phyloP scores from a whole-genome alignment of 1,140 invertebrate genomes.

The Lutraria rhynchaena region DNA sequence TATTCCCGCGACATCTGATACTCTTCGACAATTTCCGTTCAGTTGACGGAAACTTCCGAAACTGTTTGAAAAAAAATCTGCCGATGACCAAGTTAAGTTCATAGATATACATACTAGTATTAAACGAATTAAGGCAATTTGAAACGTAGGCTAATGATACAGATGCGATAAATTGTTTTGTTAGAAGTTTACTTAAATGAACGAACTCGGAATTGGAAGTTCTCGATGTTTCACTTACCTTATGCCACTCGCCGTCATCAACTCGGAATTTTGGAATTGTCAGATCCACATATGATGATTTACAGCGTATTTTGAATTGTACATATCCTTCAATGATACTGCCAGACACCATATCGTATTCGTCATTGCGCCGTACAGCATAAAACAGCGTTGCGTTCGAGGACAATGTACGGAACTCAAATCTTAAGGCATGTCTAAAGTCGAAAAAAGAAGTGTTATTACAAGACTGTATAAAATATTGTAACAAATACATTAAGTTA shows the following conservation, averaged over 20 bases:
- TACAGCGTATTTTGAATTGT: conserved; percentile 56
- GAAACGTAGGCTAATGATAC: too few relatives aligned
- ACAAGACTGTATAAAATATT: too few relatives aligned
- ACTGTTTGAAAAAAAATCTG: too few relatives aligned
- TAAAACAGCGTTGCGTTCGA: conserved; percentile 52
- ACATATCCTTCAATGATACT: conserved; percentile 38
- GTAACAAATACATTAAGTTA: too few relatives aligned
- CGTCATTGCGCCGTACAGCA: conserved; percentile 40
- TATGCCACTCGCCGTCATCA: conserved; percentile 61
- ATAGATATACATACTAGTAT: too few relatives aligned
- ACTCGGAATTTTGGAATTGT: conserved; percentile 39
- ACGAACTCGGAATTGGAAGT: too few relatives aligned
- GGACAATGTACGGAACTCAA: conserved; percentile 57
- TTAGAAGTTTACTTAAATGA: too few relatives aligned
- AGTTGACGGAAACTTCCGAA: too few relatives aligned
- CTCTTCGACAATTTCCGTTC: neutral
- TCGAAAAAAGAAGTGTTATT: neutral
- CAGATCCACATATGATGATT: conserved; percentile 45
- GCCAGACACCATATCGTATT: conserved; percentile 53
- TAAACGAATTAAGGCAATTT: too few relatives aligned
- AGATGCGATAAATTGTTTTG: too few relatives aligned
- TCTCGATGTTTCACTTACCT: too few relatives aligned
- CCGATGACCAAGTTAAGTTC: too few relatives aligned
- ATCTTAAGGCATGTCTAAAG: conserved; percentile 52
- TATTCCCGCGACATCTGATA: neutral